Conservation (phyloP, 2,113 vertebrate species). For the Ahaetulla prasina region DNA sequence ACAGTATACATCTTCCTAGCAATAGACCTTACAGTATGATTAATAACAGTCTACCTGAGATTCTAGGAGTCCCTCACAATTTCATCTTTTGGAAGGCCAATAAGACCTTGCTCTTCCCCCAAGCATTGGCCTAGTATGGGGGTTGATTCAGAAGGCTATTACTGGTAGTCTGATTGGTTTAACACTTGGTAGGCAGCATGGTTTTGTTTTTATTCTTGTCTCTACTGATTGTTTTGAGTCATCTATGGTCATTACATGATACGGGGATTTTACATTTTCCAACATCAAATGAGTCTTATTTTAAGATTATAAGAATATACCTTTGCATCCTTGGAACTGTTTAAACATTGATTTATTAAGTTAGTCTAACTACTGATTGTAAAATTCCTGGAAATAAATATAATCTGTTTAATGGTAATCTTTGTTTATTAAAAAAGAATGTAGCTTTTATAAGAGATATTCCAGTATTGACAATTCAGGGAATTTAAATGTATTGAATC, state of each 20-base stretch:
- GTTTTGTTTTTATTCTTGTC: background rate
- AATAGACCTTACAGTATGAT: background rate
- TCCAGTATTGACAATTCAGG: background rate
- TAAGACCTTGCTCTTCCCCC: background rate
- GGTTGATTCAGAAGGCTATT: background rate
- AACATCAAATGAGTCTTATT: background rate
- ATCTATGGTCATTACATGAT: background rate
- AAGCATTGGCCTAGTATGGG: background rate
- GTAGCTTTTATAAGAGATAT: background rate
- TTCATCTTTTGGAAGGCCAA: background rate
- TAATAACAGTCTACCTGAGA: background rate
- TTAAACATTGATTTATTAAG: background rate
- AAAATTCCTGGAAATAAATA: background rate
- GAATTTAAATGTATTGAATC: background rate
- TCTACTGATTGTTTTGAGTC: background rate
- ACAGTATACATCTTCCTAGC: background rate
- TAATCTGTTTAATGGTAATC: background rate
- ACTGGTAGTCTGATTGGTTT: background rate
- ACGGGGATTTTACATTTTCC: background rate
- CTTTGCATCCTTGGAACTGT: background rate
- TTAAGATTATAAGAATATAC: background rate
- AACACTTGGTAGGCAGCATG: background rate
- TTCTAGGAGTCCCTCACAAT: background rate
- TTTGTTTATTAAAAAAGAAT: background rate
- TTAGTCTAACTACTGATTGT: background rate